Evolutionary conservation across 2,113 vertebrate species (phyloP), one percentile per base, ranked within the genome.

Genomic region (Prolemur simus): DNA sequence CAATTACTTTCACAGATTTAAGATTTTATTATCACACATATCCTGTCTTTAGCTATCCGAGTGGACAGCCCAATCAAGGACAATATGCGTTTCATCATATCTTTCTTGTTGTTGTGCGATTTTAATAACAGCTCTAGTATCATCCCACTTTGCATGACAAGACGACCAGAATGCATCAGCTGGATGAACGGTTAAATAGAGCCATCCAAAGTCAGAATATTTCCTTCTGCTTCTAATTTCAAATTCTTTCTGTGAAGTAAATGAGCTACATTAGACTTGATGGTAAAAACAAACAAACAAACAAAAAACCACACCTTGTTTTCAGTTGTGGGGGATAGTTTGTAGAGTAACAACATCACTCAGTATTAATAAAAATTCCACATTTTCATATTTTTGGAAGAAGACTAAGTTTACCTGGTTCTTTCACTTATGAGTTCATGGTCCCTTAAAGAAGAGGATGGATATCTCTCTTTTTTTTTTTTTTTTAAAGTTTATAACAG

Each of bases 1-100:
- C 78, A 98, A 98, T 98, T 98, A 97, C 91, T 98, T 98, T 98
- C 96, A 98, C 78, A 98, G 98, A 97, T 97, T 98, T 98, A 98
- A 98, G 97, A 98, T 98, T 98, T 98, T 98, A 91, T 97, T 97
- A 98, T 98, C 96, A 95, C 95, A 95, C 85, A 91, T 98, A 96
- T 34, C 91, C 97, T 98, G 96, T 97, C 96, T 97, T 95, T 91
- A 90, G 95, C 84, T 98, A 97, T 98, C 95, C 94, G 94, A 91
- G 87, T 52, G 90, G 96, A 98, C 96, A 97, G 89, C 96, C 89
- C 90, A 96, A 98, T 95, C 97, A 96, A 97, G 93, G 64, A 83
- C 11, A 82, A 97, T 98, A 97, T 89, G 89, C 83, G 95, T 98
- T 98, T 98, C 97, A 97, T 98, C 85, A 88, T 98, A 95, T 97